A percentile compares a stretch with the other conserved stretches of the same genome.
Conservation (phyloP, 2,113 vertebrate genomes). For the Dolichotis patagonum region DNA sequence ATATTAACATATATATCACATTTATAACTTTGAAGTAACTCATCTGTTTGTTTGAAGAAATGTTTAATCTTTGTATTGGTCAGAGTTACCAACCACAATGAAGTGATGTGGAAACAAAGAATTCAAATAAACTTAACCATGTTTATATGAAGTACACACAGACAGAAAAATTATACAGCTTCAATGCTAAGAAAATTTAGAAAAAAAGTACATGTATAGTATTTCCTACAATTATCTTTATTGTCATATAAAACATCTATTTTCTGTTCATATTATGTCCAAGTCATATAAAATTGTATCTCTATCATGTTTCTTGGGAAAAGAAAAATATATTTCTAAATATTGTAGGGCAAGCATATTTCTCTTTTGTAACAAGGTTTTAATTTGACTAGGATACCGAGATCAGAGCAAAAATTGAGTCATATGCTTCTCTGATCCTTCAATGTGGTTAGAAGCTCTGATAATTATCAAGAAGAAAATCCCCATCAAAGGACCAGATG, state of each 20-base stretch:
- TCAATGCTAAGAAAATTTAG: constrained; percentile 39
- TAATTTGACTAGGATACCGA: constrained; percentile 45
- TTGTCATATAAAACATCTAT: constrained; percentile 48
- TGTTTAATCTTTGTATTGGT: constrained; percentile 61
- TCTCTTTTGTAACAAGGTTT: constrained; percentile 60
- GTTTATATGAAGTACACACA: constrained; percentile 62
- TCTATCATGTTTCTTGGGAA: constrained; percentile 46
- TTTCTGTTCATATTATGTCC: constrained; percentile 53
- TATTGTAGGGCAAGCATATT: constrained; percentile 33
- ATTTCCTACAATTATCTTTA: constrained; percentile 57
- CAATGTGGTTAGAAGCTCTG: constrained; percentile 63
- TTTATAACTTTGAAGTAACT: constrained; percentile 52
- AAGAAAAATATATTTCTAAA: constrained; percentile 49
- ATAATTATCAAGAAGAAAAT: constrained; percentile 73
- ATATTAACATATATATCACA: background rate
- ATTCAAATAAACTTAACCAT: constrained; percentile 62
- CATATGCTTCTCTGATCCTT: constrained; percentile 61
- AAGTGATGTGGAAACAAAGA: constrained; percentile 63
- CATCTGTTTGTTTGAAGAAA: constrained; percentile 70
- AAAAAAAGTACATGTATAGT: constrained; percentile 4
- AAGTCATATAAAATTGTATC: constrained; percentile 41
- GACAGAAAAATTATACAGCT: constrained; percentile 63
- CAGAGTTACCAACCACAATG: constrained; percentile 68
- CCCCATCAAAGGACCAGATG: constrained; percentile 57
- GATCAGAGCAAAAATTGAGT: constrained; percentile 61